Conservation (phyloP, 2,113 vertebrate species). For the Hylia prasina region DNA sequence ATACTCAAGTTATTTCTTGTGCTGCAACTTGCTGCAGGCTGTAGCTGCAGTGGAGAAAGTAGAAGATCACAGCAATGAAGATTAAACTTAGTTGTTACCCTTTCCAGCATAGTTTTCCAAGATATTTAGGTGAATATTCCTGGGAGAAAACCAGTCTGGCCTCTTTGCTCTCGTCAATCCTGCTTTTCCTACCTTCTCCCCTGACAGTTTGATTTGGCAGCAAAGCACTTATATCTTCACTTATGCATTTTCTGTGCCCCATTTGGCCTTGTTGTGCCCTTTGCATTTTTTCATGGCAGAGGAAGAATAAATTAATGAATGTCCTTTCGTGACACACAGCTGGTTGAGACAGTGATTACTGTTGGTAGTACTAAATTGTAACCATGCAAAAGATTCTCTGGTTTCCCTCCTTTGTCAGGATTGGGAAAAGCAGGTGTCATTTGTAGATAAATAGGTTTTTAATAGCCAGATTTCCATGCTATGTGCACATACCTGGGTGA, state of each 20-base stretch:
- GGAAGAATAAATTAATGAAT: not conserved
- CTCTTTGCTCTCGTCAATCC: not conserved
- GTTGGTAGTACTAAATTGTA: not conserved
- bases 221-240: not conserved
- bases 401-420: not conserved
- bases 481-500: not conserved
- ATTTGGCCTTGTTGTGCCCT: not conserved
- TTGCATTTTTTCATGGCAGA: not conserved
- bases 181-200: not conserved
- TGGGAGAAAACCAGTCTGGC: not conserved
- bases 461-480: accelerated
- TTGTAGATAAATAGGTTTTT: not conserved
- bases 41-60: not conserved
- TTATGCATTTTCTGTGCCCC: not conserved
- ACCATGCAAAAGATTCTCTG: not conserved
- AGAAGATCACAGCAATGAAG: not conserved
- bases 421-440: not conserved
- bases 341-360: not conserved
- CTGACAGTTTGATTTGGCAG: not conserved
- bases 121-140: not conserved
- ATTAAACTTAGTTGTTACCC: not conserved
- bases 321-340: accelerated
- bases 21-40: not conserved
- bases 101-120: not conserved
- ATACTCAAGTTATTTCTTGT: not conserved